Conservation (phyloP, 2,797 vertebrate species). For the Tapera naevia region DNA sequence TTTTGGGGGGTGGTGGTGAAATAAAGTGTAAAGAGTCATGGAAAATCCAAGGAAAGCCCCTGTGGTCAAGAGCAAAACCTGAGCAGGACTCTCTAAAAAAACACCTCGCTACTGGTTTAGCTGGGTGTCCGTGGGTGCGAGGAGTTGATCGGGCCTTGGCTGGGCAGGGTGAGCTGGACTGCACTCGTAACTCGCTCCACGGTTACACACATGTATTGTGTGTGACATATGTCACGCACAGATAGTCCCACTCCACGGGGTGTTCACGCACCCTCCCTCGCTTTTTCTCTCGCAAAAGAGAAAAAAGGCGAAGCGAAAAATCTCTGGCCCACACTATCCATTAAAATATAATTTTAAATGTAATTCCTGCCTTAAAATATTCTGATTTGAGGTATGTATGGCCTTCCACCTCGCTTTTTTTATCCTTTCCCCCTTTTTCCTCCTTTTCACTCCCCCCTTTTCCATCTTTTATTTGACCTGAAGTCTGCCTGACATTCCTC, state of each 20-base stretch:
- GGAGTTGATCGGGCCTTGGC: not conserved
- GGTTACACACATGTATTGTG: no score
- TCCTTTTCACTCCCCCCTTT: not conserved
- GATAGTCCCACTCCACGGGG: not conserved
- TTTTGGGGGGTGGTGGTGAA: no score
- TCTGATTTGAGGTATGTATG: not conserved
- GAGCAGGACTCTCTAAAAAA: not conserved
- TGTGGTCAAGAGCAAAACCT: not conserved
- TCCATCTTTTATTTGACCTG: not conserved
- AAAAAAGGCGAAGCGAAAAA: not conserved
- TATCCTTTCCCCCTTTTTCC: no score
- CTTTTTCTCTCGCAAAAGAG: not conserved
- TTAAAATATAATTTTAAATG: not conserved
- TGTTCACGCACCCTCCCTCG: not conserved
- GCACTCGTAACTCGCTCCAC: not conserved
- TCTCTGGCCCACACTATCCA: not conserved
- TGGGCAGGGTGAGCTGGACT: not conserved
- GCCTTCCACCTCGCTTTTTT: not conserved
- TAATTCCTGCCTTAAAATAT: not conserved
- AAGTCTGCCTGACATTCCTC: not conserved
- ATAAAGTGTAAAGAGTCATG: not conserved
- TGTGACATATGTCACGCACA: no score
- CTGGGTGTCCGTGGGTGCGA: not conserved
- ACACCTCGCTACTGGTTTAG: accelerated
- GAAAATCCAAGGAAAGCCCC: not conserved